A percentile compares a stretch with the other conserved stretches of the same genome.
phyloP scores from a whole-genome alignment of 2,888 invertebrate genomes.

The Xestia c-nigrum region DNA sequence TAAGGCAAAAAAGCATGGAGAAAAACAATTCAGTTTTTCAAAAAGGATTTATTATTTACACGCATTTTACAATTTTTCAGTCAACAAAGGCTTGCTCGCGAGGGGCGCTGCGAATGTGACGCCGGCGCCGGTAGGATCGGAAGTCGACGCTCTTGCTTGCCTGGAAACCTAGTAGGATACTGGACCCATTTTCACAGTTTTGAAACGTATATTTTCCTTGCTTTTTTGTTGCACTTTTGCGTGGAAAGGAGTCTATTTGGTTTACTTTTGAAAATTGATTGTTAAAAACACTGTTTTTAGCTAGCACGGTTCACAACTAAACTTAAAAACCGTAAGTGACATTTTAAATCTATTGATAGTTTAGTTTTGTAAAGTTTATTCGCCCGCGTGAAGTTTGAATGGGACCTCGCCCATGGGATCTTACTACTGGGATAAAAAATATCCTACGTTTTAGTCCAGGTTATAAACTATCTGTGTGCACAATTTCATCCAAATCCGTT shows the following conservation, averaged over 20 bases:
- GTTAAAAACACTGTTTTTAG: too few species aligned
- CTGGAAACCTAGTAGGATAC: conserved; percentile 58
- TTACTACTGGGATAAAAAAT: too few species aligned
- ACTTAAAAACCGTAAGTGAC: too few species aligned
- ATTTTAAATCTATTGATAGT: too few species aligned
- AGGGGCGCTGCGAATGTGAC: conserved; percentile 65
- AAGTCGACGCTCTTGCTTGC: conserved; percentile 65
- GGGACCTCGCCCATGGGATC: too few species aligned
- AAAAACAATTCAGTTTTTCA: conserved; percentile 48
- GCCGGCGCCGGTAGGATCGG: conserved; percentile 69
- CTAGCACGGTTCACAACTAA: too few species aligned
- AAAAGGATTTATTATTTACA: conserved; percentile 70
- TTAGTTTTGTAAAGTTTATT: too few species aligned
- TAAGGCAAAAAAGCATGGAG: background rate
- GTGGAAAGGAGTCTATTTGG: background rate
- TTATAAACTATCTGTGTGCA: too few species aligned
- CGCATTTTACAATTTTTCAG: conserved; percentile 69
- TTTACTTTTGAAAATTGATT: background rate
- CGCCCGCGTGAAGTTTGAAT: too few species aligned
- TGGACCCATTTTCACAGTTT: conserved; percentile 58
- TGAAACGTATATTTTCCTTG: conserved; percentile 44
- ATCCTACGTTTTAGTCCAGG: too few species aligned
- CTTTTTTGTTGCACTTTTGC: conserved; percentile 24
- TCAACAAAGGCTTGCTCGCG: conserved; percentile 65
- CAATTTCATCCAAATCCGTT: too few species aligned